phyloP scores from a whole-genome alignment of 2,888 invertebrate genomes.

The Caenorhabditis auriculariae region DNA sequence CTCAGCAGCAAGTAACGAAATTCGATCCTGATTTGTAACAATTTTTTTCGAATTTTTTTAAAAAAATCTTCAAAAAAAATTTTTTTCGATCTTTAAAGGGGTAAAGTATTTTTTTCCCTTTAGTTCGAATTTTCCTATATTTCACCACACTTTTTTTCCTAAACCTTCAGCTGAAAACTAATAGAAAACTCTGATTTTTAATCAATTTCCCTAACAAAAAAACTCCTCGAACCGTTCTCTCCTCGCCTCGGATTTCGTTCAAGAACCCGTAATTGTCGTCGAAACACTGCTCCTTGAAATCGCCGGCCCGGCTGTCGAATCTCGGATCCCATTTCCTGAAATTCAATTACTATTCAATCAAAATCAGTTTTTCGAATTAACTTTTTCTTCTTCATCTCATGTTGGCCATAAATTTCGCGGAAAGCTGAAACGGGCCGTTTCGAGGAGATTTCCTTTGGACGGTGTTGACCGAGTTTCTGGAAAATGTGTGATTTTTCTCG shows the following conservation, averaged over 20 bases:
- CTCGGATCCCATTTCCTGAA: constrained; percentile 53
- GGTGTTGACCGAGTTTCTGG: constrained; percentile 33
- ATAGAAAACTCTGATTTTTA: too few relatives aligned
- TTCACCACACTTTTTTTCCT: too few relatives aligned
- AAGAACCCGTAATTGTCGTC: constrained; percentile 55
- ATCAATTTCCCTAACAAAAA: too few relatives aligned
- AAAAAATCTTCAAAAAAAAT: too few relatives aligned
- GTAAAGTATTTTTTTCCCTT: too few relatives aligned
- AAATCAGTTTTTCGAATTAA: constrained; percentile 2
- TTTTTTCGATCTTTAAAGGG: too few relatives aligned
- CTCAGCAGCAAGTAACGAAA: too few relatives aligned
- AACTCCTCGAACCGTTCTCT: constrained; percentile 49
- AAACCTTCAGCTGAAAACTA: too few relatives aligned
- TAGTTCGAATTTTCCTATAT: too few relatives aligned
- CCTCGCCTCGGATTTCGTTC: constrained; percentile 44
- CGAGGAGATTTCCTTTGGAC: constrained; percentile 55
- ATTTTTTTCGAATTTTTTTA: too few relatives aligned
- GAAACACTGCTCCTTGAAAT: constrained; percentile 49
- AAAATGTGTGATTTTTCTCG: too few relatives aligned
- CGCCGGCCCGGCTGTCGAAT: constrained; percentile 50
- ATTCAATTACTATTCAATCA: constrained; percentile 8
- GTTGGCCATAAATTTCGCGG: constrained; percentile 22
- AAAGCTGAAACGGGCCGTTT: constrained; percentile 44
- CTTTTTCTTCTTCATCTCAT: constrained; percentile 22
- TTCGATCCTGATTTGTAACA: too few relatives aligned